A percentile compares a stretch with the other conserved stretches of the same genome.
Evolutionary conservation across 2,113 vertebrate species (phyloP).

Genomic region (Serilophus lunatus): DNA sequence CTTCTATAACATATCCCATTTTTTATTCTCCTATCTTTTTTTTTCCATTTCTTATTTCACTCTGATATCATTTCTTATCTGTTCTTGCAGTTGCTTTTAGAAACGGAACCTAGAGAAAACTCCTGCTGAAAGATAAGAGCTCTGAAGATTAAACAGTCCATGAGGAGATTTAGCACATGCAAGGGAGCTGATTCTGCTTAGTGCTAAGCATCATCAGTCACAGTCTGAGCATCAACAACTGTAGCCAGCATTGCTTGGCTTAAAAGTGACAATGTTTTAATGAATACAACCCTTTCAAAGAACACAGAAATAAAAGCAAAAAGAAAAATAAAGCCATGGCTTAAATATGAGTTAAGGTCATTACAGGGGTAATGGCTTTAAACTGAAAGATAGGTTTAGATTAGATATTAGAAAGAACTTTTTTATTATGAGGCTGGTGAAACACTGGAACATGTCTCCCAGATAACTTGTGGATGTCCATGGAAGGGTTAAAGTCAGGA

Average conservation of each 20-base stretch:
- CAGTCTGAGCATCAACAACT: not conserved
- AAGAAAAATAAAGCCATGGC: not conserved
- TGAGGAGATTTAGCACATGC: conserved; percentile 7
- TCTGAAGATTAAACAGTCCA: conserved; percentile 24
- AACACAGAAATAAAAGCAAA: not conserved
- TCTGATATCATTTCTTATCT: conserved; percentile 15
- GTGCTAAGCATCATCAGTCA: not conserved
- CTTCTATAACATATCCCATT: not conserved
- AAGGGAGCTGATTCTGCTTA: not conserved
- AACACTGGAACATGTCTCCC: not conserved
- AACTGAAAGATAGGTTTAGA: not conserved
- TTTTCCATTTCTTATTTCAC: conserved; percentile 30
- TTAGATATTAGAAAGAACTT: not conserved
- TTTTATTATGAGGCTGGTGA: not conserved
- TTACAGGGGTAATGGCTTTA: not conserved
- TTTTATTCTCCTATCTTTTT: not conserved
- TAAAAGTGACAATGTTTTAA: not conserved
- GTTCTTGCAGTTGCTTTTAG: conserved; percentile 14
- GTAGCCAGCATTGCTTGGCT: not conserved
- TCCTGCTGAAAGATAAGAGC: conserved; percentile 19
- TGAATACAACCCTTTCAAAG: not conserved
- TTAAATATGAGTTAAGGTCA: not conserved
- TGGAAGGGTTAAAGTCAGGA: not conserved
- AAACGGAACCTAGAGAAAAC: conserved; percentile 10
- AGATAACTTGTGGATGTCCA: not conserved